Evolutionary conservation across 2,888 invertebrate species (phyloP).

Genomic region (Polyommatus iphigenia): DNA sequence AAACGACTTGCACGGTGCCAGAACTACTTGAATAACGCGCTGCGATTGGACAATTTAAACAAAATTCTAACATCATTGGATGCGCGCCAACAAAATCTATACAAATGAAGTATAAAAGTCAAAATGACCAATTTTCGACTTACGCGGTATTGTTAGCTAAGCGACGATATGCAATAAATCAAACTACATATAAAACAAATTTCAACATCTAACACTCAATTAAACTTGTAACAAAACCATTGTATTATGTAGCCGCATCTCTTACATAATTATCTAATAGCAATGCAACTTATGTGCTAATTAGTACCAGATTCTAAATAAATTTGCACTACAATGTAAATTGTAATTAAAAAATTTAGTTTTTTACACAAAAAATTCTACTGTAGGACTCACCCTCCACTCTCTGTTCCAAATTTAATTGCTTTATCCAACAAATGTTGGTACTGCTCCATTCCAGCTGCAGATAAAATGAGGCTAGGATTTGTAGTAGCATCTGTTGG

Average conservation of each 20-base stretch:
- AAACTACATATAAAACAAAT: not conserved
- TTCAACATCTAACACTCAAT: not conserved
- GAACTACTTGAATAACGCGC: too few relatives aligned
- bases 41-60: too few relatives aligned
- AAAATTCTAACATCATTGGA: too few relatives aligned
- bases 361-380: not conserved
- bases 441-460: slow-evolving; percentile 97
- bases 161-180: not conserved
- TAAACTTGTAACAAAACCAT: not conserved
- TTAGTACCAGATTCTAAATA: not conserved
- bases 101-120: too few relatives aligned
- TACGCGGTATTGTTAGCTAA: too few relatives aligned
- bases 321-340: not conserved
- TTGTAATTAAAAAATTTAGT: not conserved
- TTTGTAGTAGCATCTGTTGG: slow-evolving; percentile 99
- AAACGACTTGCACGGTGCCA: too few relatives aligned
- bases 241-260: not conserved
- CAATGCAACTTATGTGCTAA: not conserved
- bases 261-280: not conserved
- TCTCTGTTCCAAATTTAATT: slow-evolving; percentile 87
- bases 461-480: slow-evolving; percentile 97
- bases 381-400: slow-evolving; percentile 57
- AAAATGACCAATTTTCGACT: too few relatives aligned
- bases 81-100: too few relatives aligned
- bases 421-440: slow-evolving; percentile 93